Evolutionary conservation across 2,797 vertebrate genomes (phyloP), one percentile per base, ranked within the genome.

Genomic region (Xenentodon cancila): DNA sequence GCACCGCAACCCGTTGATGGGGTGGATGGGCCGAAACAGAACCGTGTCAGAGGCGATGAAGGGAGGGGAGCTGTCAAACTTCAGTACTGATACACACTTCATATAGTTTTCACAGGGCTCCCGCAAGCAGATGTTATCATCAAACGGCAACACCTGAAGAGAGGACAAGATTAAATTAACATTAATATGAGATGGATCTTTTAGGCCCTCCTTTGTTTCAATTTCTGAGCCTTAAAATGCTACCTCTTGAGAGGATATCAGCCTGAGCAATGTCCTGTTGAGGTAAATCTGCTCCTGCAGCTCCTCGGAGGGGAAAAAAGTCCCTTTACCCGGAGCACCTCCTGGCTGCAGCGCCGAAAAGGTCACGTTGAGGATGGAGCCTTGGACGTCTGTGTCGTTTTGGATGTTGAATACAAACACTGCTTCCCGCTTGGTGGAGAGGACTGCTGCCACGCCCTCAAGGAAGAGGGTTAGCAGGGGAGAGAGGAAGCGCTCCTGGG

Each of bases 41-140:
- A 99, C 96, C 0, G 96, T 98, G 76, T 96, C 88, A 1, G 97
- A 99, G 68, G 95, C 93, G 81, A 99, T 94, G 88, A 99, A 99
- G 0, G 98, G 98, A 0, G 98, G 97, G 0, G 96, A 99, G 89
- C 95, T 97, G 93, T 99, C 97, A 0, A 99, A 99, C 84, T 94
- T 94, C 46, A 99, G 91, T 46, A 99, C 97, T 0, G 98, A 99
- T n/a, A 99, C 96, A 0, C 98, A 99, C 84, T 98, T 98, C 98
- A 99, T 99, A 92, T 99, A 99, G 94, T 99, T 99, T 92, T 99
- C 98, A 0, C 98, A 99, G n/a, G 98, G 98, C 87, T 99, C 97
- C 0, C 97, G 93, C 77, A 99, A 82, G 85, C 98, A 99, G 90
- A 99, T 97, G 92, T 99, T 99, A 91, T 99, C 97, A 0, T 99